Conservation (phyloP, 2,888 invertebrate genomes). For the Girardia tigrina region DNA sequence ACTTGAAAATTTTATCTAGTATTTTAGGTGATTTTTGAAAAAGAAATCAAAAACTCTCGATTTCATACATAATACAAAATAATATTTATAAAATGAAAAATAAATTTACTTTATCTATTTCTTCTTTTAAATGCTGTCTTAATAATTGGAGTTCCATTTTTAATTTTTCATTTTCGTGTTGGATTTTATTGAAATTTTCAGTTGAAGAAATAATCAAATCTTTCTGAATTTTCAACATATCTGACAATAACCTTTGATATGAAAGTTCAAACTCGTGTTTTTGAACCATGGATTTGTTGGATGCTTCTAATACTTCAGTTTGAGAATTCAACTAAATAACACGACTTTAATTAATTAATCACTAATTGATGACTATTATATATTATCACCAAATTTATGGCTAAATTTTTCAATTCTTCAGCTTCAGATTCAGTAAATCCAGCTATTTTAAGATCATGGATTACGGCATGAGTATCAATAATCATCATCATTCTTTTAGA, state of each 20-base stretch:
- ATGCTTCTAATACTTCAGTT: not conserved
- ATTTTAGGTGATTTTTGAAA: too few species aligned
- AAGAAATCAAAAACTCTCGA: too few species aligned
- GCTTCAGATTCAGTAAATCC: not conserved
- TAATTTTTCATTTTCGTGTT: conserved; percentile 45
- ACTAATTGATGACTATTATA: not conserved
- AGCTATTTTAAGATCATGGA: not conserved
- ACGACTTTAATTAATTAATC: not conserved
- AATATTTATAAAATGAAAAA: too few species aligned
- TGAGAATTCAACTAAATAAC: not conserved
- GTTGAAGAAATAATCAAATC: conserved; percentile 50
- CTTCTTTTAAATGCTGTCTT: conserved; percentile 38
- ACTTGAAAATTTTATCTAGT: too few species aligned
- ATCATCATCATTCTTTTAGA: not conserved
- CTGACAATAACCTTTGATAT: conserved; percentile 44
- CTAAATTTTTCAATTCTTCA: not conserved
- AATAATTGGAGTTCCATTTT: conserved; percentile 28
- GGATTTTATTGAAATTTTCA: conserved; percentile 47
- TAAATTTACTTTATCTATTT: conserved; percentile 36
- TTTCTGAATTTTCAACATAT: conserved; percentile 46
- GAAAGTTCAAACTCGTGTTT: not conserved
- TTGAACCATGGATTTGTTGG: not conserved
- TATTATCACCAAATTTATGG: not conserved
- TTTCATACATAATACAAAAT: too few species aligned
- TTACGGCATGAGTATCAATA: not conserved